A percentile compares a stretch with the other conserved stretches of the same genome.
These are phyloP conservation scores for Lepilemur ruficaudatus DNA, from an alignment of 2,797 vertebrate species.

Conservation along the genomic window DNA sequence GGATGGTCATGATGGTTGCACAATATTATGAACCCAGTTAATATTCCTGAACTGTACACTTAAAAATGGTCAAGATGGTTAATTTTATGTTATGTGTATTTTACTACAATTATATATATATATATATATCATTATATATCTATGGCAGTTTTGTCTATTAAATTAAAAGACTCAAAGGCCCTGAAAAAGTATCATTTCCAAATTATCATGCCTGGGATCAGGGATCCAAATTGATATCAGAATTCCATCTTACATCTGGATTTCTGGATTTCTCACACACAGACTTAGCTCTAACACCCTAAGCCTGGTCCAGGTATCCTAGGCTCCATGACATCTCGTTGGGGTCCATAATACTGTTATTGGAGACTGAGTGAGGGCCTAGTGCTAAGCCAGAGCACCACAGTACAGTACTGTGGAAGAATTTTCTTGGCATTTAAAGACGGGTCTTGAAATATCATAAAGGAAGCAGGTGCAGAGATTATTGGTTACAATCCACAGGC, in stretches of 20 bases:
- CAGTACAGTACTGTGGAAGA: background rate
- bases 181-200: constrained; percentile 10
- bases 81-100: background rate
- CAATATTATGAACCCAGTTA: background rate
- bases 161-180: constrained; percentile 21
- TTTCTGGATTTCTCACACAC: background rate
- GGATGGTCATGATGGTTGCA: background rate
- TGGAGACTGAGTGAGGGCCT: background rate
- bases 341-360: background rate
- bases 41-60: background rate
- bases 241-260: background rate
- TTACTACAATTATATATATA: background rate
- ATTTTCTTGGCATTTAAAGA: constrained; percentile 19
- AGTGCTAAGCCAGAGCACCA: background rate
- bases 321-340: background rate
- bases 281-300: background rate
- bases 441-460: background rate
- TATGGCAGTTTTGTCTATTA: constrained; percentile 29
- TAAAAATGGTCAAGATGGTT: background rate
- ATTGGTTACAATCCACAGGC: background rate
- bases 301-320: background rate
- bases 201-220: constrained; percentile 19
- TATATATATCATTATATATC: background rate
- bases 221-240: constrained; percentile 17
- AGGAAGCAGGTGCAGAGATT: background rate